Evolutionary conservation across 2,797 vertebrate species (phyloP).

Genomic region (Centroberyx gerrardi): DNA sequence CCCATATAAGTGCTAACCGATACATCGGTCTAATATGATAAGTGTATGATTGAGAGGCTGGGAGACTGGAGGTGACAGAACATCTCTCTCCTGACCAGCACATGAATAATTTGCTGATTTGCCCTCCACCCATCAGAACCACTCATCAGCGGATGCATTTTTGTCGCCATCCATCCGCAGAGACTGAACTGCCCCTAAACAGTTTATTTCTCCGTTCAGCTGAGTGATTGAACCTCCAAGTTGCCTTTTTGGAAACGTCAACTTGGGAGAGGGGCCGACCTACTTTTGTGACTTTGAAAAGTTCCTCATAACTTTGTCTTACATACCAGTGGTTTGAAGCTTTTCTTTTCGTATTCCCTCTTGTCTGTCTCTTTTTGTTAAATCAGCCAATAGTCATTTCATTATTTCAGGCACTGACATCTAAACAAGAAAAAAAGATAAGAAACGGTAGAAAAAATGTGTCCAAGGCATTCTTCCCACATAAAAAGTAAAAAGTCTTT

Average conservation of each 20-base stretch:
- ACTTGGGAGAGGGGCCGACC: background rate
- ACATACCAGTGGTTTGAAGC: background rate
- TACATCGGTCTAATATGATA: too few relatives aligned
- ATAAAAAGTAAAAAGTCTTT: too few relatives aligned
- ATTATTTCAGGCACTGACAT: too few relatives aligned
- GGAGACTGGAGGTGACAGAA: background rate
- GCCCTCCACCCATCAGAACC: background rate
- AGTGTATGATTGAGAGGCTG: background rate
- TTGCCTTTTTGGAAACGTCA: background rate
- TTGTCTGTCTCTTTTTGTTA: too few relatives aligned
- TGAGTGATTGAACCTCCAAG: background rate
- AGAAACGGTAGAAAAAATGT: too few relatives aligned
- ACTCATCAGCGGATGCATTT: background rate
- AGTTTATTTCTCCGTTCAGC: background rate
- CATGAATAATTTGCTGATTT: slow-evolving; percentile 3
- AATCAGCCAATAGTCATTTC: too few relatives aligned
- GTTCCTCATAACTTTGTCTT: background rate
- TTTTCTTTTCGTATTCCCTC: too few relatives aligned
- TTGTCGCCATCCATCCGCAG: background rate
- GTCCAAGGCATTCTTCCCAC: too few relatives aligned
- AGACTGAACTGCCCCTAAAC: background rate
- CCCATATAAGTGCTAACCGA: too few relatives aligned
- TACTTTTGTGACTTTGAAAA: background rate
- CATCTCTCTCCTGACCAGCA: background rate
- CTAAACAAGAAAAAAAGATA: too few relatives aligned